Conservation (phyloP, 2,113 vertebrate genomes). For the Geococcyx californianus region DNA sequence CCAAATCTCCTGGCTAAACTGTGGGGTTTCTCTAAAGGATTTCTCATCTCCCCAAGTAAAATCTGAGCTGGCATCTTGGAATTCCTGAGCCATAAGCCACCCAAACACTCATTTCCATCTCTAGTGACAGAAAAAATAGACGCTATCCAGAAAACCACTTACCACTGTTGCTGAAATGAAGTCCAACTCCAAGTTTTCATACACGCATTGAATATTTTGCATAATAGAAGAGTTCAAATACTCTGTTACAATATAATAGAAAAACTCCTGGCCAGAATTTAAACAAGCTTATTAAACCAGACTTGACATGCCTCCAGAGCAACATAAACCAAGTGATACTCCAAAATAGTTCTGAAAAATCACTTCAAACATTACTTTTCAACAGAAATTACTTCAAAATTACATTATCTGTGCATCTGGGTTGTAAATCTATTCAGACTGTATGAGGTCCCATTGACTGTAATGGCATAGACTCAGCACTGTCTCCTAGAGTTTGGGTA, state of each 20-base stretch:
- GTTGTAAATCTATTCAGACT: background rate
- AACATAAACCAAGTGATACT: background rate
- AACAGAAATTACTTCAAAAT: background rate
- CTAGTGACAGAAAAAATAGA: background rate
- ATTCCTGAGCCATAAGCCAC: background rate
- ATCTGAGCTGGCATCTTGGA: background rate
- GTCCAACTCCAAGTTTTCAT: background rate
- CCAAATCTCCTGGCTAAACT: background rate
- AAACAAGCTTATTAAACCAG: background rate
- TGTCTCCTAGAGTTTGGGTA: background rate
- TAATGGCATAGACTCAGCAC: background rate
- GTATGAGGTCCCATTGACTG: background rate
- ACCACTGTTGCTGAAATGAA: background rate
- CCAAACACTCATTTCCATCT: background rate
- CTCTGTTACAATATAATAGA: background rate
- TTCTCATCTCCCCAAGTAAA: background rate
- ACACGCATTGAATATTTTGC: background rate
- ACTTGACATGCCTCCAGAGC: background rate
- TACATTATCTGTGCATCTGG: background rate
- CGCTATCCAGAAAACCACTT: background rate
- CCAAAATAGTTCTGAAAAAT: background rate
- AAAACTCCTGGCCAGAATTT: background rate
- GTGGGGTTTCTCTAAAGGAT: background rate
- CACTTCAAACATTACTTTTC: no score
- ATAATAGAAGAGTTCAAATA: background rate